Evolutionary conservation across 2,888 invertebrate genomes (phyloP).

Genomic region (Cerceris rybyensis): DNA sequence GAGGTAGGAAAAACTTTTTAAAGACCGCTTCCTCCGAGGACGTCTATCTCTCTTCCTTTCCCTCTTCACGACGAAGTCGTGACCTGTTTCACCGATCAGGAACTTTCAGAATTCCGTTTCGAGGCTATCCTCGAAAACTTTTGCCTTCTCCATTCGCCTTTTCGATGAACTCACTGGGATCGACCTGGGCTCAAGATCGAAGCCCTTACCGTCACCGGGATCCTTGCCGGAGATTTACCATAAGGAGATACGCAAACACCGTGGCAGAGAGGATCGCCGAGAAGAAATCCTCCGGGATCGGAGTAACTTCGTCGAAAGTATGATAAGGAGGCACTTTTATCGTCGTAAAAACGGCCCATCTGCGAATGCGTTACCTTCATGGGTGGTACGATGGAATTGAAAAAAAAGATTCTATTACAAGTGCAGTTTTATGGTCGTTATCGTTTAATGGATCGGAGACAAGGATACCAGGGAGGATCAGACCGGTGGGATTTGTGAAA

Average conservation of each 20-base stretch:
- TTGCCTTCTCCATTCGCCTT: conserved; percentile 15
- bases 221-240: conserved; percentile 32
- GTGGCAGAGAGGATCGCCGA: background rate
- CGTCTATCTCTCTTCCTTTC: conserved; percentile 22
- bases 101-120: conserved; percentile 58
- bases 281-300: conserved; percentile 1
- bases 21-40: conserved; percentile 55
- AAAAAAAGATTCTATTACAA: conserved; percentile 36
- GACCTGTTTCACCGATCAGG: conserved; percentile 69
- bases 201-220: conserved; percentile 9
- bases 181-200: conserved; percentile 31
- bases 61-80: conserved; percentile 54
- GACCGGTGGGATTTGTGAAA: conserved; percentile 17
- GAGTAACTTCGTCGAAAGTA: conserved; percentile 32
- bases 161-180: conserved; percentile 15
- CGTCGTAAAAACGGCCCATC: conserved; percentile 25
- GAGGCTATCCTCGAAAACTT: conserved; percentile 17
- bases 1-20: conserved; percentile 68
- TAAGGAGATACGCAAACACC: conserved; percentile 34
- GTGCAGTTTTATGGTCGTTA: conserved; percentile 30
- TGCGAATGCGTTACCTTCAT: background rate
- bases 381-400: conserved; percentile 9
- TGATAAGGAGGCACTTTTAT: conserved; percentile 43
- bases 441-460: conserved; percentile 44
- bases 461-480: background rate